Conservation (phyloP, 2,888 invertebrate genomes). For the Cremastinae sp. region DNA sequence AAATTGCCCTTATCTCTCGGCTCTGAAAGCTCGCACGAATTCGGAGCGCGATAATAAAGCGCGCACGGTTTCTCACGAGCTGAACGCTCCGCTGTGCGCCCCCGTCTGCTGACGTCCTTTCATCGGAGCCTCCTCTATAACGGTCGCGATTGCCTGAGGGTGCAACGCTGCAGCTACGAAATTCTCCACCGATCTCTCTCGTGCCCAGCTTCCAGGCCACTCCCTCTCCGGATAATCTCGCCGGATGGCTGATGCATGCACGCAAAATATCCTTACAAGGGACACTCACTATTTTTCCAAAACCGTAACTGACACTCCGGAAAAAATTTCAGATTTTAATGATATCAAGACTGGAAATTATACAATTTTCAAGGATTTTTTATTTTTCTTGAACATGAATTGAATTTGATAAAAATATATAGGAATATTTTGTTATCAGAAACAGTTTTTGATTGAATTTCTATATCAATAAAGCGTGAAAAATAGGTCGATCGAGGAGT, state of each 20-base stretch:
- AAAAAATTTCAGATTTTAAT: too few relatives aligned
- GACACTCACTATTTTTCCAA: too few relatives aligned
- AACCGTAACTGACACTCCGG: too few relatives aligned
- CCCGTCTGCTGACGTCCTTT: background rate
- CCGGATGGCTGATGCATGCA: background rate
- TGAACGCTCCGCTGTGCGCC: background rate
- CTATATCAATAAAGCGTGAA: background rate
- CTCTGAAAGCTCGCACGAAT: conserved; percentile 30
- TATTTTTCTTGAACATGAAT: too few relatives aligned
- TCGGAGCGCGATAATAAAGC: conserved; percentile 14
- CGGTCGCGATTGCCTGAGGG: conserved; percentile 28
- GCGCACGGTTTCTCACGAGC: conserved; percentile 5
- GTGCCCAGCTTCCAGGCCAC: conserved; percentile 32
- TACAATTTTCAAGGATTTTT: too few relatives aligned
- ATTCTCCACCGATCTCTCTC: conserved; percentile 14
- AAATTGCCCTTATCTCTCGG: conserved; percentile 47
- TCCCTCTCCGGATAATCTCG: conserved; percentile 30
- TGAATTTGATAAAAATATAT: background rate
- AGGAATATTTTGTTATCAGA: too few relatives aligned
- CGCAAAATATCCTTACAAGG: too few relatives aligned
- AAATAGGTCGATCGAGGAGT: background rate
- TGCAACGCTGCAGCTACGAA: conserved; percentile 37
- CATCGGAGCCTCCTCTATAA: background rate
- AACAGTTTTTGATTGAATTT: too few relatives aligned
- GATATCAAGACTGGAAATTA: too few relatives aligned